These are phyloP conservation scores for Episyrphus balteatus DNA, from an alignment of 1,140 invertebrate genomes.

Conservation along the genomic window DNA sequence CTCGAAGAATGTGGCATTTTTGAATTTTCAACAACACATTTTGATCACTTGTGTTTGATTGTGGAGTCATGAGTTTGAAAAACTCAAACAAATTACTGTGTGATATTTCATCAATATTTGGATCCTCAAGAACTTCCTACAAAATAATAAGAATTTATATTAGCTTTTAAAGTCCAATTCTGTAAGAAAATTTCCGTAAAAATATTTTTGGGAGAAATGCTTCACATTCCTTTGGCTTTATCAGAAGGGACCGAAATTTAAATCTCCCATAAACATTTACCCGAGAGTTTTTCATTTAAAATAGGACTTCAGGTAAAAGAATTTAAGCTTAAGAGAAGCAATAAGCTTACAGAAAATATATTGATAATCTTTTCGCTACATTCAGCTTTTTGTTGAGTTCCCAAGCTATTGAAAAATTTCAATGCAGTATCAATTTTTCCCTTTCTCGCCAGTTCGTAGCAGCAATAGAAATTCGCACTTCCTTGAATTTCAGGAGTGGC, in stretches of 20 bases:
- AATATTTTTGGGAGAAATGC: background rate
- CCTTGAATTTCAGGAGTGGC: conserved; percentile 19
- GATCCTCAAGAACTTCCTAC: background rate
- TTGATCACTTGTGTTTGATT: conserved; percentile 8
- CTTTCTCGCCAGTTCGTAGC: conserved; percentile 24
- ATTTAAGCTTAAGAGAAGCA: background rate
- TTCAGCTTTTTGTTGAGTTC: conserved; percentile 10
- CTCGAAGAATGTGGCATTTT: conserved; percentile 16
- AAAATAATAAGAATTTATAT: background rate
- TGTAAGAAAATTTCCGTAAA: background rate
- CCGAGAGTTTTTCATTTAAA: too few relatives aligned
- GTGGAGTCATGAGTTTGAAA: conserved; percentile 20
- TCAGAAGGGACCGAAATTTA: too few relatives aligned
- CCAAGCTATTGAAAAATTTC: conserved; percentile 22
- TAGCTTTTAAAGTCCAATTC: background rate
- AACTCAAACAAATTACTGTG: conserved; percentile 21
- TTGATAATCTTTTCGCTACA: conserved; percentile 15
- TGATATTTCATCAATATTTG: conserved; percentile 5
- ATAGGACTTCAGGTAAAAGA: too few relatives aligned
- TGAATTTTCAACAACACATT: conserved; percentile 18
- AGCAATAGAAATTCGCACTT: conserved; percentile 27
- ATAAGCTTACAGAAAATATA: conserved; percentile 12
- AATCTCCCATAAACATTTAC: too few relatives aligned
- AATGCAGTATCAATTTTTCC: conserved; percentile 25
- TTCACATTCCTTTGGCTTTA: too few relatives aligned